phyloP scores from a whole-genome alignment of 2,888 invertebrate genomes.

The Smittia aterrima region DNA sequence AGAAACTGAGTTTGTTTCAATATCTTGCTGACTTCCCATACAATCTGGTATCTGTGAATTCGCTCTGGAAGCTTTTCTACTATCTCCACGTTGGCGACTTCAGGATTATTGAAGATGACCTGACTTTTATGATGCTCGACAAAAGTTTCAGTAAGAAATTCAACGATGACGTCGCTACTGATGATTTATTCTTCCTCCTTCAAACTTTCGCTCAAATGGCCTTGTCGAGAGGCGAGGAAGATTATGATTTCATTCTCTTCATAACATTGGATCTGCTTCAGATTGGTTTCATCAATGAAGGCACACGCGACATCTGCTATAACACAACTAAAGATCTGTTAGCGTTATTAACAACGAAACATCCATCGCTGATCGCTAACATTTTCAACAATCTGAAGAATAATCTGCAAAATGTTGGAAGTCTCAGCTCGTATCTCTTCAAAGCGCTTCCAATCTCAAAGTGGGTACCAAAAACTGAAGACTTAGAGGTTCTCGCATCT shows the following conservation, averaged over 20 bases:
- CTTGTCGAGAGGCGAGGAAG: constrained; percentile 60
- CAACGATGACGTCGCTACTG: constrained; percentile 60
- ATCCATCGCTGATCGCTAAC: constrained; percentile 68
- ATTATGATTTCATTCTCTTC: constrained; percentile 64
- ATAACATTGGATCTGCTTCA: constrained; percentile 66
- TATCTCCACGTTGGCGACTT: constrained; percentile 59
- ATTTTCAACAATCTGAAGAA: constrained; percentile 61
- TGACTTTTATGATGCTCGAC: constrained; percentile 51
- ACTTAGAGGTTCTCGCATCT: constrained; percentile 62
- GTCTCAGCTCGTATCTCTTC: constrained; percentile 64
- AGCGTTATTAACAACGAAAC: constrained; percentile 65
- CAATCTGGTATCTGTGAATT: constrained; percentile 58
- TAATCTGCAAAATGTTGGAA: constrained; percentile 57
- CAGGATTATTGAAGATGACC: constrained; percentile 36
- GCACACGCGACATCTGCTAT: constrained; percentile 69
- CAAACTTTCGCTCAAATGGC: constrained; percentile 81
- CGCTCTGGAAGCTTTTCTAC: constrained; percentile 67
- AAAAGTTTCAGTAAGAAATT: constrained; percentile 60
- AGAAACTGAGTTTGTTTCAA: constrained; percentile 76
- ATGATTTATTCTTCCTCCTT: constrained; percentile 73
- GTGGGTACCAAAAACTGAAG: constrained; percentile 67
- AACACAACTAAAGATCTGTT: constrained; percentile 72
- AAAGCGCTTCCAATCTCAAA: constrained; percentile 67
- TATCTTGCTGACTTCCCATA: constrained; percentile 76
- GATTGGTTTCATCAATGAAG: constrained; percentile 70